A percentile compares a stretch with the other conserved stretches of the same genome.
Evolutionary conservation across 2,888 invertebrate genomes (phyloP).

Genomic region (Rhingia rostrata): DNA sequence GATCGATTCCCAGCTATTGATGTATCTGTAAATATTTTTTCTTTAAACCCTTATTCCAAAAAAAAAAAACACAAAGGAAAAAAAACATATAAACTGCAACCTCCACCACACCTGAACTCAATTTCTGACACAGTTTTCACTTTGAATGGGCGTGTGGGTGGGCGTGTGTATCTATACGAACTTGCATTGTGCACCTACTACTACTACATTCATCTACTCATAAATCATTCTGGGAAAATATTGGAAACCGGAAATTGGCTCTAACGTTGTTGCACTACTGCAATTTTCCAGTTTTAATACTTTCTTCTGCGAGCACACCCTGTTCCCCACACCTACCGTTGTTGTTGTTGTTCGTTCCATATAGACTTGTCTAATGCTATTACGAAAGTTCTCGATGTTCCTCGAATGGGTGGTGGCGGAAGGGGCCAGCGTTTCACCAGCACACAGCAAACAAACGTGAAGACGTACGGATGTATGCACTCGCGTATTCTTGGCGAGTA

Average conservation of each 20-base stretch:
- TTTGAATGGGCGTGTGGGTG: slow-evolving; percentile 7
- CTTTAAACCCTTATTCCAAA: neutral
- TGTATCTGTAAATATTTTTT: neutral
- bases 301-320: neutral
- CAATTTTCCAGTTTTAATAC: slow-evolving; percentile 30
- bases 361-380: slow-evolving; percentile 56
- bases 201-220: neutral
- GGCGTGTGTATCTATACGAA: neutral
- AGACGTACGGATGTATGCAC: neutral
- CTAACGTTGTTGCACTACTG: slow-evolving; percentile 41
- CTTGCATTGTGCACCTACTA: neutral
- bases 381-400: slow-evolving; percentile 48
- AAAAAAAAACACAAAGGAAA: slow-evolving; percentile 16
- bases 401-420: neutral
- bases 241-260: slow-evolving; percentile 66
- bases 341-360: neutral
- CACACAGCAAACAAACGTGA: neutral
- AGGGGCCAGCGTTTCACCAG: neutral
- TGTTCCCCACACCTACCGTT: neutral
- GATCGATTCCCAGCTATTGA: slow-evolving; percentile 27
- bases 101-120: slow-evolving; percentile 25
- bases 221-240: slow-evolving; percentile 59
- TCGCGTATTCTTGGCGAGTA: slow-evolving; percentile 28
- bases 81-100: slow-evolving; percentile 41
- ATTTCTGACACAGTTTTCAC: slow-evolving; percentile 49